These are phyloP conservation scores for Alca torda DNA, from an alignment of 2,797 vertebrate species.

Conservation along the genomic window DNA sequence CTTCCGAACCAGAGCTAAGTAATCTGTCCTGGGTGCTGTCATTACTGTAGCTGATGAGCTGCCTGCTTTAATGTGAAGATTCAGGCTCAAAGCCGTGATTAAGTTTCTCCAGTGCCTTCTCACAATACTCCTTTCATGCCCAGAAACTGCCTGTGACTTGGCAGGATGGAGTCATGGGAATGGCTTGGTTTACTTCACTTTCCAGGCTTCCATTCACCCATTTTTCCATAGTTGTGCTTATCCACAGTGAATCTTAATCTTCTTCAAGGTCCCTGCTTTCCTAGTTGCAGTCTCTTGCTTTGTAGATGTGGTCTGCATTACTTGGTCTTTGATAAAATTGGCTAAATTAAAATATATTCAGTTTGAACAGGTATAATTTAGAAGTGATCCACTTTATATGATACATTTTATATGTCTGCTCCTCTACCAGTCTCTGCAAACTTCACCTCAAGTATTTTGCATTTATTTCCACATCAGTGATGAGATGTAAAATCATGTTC, in stretches of 20 bases:
- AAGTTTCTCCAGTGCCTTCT: neutral
- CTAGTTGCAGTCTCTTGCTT: neutral
- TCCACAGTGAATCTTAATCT: neutral
- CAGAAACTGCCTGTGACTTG: neutral
- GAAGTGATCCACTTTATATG: neutral
- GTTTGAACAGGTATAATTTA: neutral
- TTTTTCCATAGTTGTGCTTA: neutral
- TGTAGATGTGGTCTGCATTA: neutral
- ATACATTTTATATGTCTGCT: neutral
- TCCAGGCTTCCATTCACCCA: neutral
- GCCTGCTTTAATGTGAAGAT: neutral
- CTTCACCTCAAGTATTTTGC: neutral
- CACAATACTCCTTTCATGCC: neutral
- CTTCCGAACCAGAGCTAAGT: neutral
- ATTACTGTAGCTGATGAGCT: neutral
- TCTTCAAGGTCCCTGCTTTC: neutral
- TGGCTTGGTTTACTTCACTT: neutral
- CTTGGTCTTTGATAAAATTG: neutral
- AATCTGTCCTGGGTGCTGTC: neutral
- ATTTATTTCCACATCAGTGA: neutral
- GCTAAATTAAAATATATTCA: neutral
- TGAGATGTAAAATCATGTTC: slow-evolving; percentile 32
- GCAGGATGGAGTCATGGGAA: neutral
- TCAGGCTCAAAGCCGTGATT: neutral
- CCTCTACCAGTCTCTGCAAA: neutral